Conservation (phyloP, 2,888 invertebrate genomes). For the Leucophora obtusa region DNA sequence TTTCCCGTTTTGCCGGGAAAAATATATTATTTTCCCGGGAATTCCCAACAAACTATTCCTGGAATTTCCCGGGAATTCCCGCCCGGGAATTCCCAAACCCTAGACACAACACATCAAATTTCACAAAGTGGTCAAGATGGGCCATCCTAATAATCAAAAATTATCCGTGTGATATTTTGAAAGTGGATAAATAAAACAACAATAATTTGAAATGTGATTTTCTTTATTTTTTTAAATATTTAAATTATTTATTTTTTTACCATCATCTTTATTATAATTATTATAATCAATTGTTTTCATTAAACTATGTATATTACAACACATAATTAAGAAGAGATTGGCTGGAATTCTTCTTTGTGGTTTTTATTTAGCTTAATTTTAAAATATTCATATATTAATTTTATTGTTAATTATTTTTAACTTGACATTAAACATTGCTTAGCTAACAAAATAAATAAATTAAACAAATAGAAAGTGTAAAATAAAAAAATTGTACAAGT, state of each 20-base stretch:
- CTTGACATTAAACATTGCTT: slow-evolving; percentile 59
- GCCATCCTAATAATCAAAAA: no score
- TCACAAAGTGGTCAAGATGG: no score
- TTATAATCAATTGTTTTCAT: slow-evolving; percentile 31
- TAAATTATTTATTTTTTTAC: slow-evolving; percentile 29
- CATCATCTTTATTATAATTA: slow-evolving; percentile 16
- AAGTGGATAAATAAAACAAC: slow-evolving; percentile 15
- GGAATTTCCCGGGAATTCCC: no score
- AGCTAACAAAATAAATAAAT: slow-evolving; percentile 43
- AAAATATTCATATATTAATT: slow-evolving; percentile 9
- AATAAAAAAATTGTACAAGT: slow-evolving; percentile 4
- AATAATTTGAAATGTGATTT: slow-evolving; percentile 16
- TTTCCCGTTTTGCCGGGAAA: no score
- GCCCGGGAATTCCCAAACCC: no score
- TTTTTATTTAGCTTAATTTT: slow-evolving; percentile 27
- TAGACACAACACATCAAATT: no score
- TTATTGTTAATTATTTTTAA: slow-evolving; percentile 47
- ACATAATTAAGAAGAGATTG: slow-evolving; percentile 48
- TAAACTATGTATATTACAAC: slow-evolving; percentile 61
- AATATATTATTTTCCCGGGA: no score
- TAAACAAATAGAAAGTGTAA: not conserved
- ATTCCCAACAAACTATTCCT: no score
- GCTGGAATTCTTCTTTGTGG: slow-evolving; percentile 41
- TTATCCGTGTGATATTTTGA: no score
- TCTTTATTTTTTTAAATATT: slow-evolving; percentile 52